Evolutionary conservation across 2,888 invertebrate genomes (phyloP), one percentile per base, ranked within the genome.

Genomic region (Lampropteryx suffumata): DNA sequence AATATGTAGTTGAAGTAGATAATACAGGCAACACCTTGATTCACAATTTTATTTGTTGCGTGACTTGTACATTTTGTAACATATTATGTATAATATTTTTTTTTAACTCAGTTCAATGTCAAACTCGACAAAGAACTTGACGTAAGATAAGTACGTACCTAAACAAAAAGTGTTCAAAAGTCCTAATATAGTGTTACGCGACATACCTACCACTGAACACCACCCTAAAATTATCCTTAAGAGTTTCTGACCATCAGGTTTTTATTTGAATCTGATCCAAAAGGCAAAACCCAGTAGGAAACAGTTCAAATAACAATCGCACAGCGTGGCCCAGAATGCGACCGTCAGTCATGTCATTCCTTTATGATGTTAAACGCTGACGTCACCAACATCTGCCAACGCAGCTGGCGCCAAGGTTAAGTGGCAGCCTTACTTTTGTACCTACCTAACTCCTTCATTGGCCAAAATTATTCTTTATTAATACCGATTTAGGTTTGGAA

Each of bases 361-460:
- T 66, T 64, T 64, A 59, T 66, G 60, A 64, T 64, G 59, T 52
- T 51, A 59, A 24, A 58, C 60, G 54, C 44, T 73, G 75, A 73
- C 74, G 74, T 52, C 73, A 75, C 42, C 44, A 50, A 64, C 76
- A 77, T 76, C 76, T 77, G 74, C 70, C 64, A 56, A 33, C 65
- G 69, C 76, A 77, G 73, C 73, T 75, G 76, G 64, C 61, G 32
- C 49, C 69, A 74, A 76, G 73, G 73, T 68, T 71, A 63, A 57
- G 57, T 50, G 46, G 59, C 50, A 62, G 63, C 61, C 67, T 68
- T 66, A 59, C 33, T 54, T 62, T 24, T 36, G 17, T 17, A 7
- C 5, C 5, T 5, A 24, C 7, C 5, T 33, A 45, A 39, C 39
- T 53, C 53, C 36, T 44, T 44, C 48, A 48, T 32, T 44, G 41